Evolutionary conservation across 2,888 invertebrate genomes (phyloP).

Genomic region (Chloromyia formosa): DNA sequence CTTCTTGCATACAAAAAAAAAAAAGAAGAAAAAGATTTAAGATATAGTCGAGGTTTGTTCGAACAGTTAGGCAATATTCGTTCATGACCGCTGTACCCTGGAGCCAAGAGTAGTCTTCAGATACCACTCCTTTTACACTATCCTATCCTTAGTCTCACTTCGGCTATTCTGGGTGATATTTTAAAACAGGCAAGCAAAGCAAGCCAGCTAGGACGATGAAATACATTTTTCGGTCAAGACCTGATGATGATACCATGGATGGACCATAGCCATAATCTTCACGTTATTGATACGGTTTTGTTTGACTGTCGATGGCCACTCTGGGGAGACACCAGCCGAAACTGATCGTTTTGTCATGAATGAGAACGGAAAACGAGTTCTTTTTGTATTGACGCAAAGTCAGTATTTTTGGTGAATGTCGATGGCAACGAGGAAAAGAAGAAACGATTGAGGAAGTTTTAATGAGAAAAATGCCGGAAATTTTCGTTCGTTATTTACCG

Average conservation of each 20-base stretch:
- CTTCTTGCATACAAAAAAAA: not conserved
- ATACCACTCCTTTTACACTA: too few relatives aligned
- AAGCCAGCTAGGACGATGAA: not conserved
- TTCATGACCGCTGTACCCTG: not conserved
- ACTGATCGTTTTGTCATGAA: constrained; percentile 44
- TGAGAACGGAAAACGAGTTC: constrained; percentile 44
- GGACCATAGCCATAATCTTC: not conserved
- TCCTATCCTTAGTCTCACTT: too few relatives aligned
- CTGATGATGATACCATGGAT: not conserved
- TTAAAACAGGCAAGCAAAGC: too few relatives aligned
- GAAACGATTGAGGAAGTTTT: too few relatives aligned
- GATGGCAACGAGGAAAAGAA: too few relatives aligned
- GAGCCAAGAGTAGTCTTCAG: too few relatives aligned
- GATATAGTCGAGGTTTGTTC: constrained; percentile 20
- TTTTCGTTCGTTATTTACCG: too few relatives aligned
- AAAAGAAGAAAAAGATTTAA: constrained; percentile 3
- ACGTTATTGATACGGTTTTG: not conserved
- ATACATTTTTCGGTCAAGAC: not conserved
- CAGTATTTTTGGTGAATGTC: too few relatives aligned
- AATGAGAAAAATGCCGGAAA: too few relatives aligned
- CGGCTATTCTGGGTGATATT: too few relatives aligned
- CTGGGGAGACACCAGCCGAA: constrained; percentile 42
- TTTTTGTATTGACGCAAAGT: constrained; percentile 30
- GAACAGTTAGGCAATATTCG: constrained; percentile 33
- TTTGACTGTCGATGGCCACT: constrained; percentile 25